Evolutionary conservation across 2,888 invertebrate species (phyloP), one percentile per base, ranked within the genome.

Genomic region (Glyphotaelius pellucidus): DNA sequence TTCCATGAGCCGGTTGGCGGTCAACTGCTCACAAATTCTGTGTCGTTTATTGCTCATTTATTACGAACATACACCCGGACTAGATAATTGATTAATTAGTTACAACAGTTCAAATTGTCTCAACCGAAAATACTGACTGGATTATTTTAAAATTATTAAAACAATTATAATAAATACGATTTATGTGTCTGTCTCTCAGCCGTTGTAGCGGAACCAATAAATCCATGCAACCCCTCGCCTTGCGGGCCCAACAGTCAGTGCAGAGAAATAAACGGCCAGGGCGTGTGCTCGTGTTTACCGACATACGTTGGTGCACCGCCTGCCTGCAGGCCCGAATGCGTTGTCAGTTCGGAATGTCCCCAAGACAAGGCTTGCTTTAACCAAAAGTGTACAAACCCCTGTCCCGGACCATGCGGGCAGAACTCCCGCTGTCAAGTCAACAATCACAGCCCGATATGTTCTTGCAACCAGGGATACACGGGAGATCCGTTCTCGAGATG

Each of bases 161-260:
- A 52, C 11, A 52, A 52, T 52, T 15, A 52, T 52, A 52, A 52
- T 52, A 4, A 52, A 15, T 52, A 19, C 52, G 19, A 15, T 38
- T 38, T 38, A 38, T 38, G 38, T 38, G 2, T 38, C 38, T 38
- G 38, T 86, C 86, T 52, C 91, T 32, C 67, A 91, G 91, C 97
- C 94, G 97, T 38, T 52, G 67, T 90, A 30, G 79, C 91, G 42
- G 91, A 91, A 47, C 91, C 94, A 93, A 93, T 94, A 91, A 94
- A 97, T 94, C 98, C 98, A 3, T 98, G 98, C 94, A 95, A 96
- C 93, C 98, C 98, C 89, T 97, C 97, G 3, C 98, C 98, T 0
- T 98, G 98, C 94, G 98, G 98, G 79, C 97, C 98, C 9, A 98
- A 98, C 94, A 98, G 98, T 93, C 96, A 97, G 94, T 98, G 98